Evolutionary conservation across 2,888 invertebrate genomes (phyloP).

Genomic region (Xestia sexstrigata): DNA sequence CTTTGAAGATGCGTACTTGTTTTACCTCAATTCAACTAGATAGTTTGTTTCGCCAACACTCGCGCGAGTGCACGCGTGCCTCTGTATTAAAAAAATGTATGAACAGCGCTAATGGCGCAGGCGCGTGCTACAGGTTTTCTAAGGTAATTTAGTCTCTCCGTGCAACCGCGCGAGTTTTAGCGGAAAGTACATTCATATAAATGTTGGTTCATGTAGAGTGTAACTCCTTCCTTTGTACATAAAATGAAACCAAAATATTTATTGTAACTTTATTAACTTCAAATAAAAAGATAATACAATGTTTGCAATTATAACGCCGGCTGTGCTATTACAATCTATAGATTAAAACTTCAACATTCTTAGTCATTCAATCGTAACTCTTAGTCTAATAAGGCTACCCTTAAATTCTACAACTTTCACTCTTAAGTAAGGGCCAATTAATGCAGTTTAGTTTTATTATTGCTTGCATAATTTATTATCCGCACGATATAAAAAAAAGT

Average conservation of each 20-base stretch:
- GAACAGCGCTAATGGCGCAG: not conserved
- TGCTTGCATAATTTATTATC: conserved; percentile 72
- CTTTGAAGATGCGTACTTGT: not conserved
- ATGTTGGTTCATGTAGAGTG: not conserved
- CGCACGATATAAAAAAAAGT: conserved; percentile 59
- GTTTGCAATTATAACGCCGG: conserved; percentile 87
- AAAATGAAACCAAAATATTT: conserved; percentile 72
- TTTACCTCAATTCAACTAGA: not conserved
- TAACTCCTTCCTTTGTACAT: not conserved
- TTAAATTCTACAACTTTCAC: conserved; percentile 85
- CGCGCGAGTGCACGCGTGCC: not conserved
- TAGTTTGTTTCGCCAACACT: not conserved
- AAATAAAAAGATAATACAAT: conserved; percentile 86
- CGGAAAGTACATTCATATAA: not conserved
- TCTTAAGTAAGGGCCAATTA: conserved; percentile 77
- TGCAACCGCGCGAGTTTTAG: not conserved
- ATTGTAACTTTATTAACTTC: conserved; percentile 87
- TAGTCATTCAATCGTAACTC: conserved; percentile 81
- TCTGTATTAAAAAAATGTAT: not conserved
- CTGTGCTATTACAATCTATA: conserved; percentile 85
- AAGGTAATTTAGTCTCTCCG: not conserved
- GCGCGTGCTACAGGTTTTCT: not conserved
- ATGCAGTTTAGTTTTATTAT: conserved; percentile 75
- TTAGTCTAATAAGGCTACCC: conserved; percentile 90
- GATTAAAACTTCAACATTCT: conserved; percentile 85